Evolutionary conservation across 1,140 invertebrate species (phyloP).

Genomic region (Centruroides vittatus): DNA sequence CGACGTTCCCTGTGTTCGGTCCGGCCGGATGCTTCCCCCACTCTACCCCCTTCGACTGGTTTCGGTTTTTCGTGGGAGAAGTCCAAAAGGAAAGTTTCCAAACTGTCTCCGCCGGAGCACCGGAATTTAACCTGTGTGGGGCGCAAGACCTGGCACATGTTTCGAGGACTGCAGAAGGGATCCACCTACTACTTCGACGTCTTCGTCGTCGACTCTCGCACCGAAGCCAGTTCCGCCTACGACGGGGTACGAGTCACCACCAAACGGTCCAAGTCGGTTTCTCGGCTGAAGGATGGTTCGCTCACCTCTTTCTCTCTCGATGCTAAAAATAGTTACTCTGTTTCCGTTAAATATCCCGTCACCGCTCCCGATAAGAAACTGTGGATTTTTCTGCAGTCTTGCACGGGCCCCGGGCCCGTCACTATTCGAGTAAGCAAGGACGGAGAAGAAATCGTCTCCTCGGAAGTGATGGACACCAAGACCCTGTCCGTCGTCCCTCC

Average conservation of each 20-base stretch:
- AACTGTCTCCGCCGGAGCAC: neutral
- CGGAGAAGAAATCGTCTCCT: conserved; percentile 12
- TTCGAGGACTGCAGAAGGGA: conserved; percentile 19
- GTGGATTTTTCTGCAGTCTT: conserved; percentile 13
- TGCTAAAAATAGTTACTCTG: conserved; percentile 1
- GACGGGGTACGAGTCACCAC: conserved; percentile 19
- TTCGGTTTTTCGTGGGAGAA: conserved; percentile 24
- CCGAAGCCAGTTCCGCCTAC: conserved; percentile 22
- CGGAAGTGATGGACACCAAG: conserved; percentile 17
- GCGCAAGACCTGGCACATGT: conserved; percentile 23
- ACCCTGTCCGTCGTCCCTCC: conserved; percentile 13
- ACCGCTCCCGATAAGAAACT: neutral
- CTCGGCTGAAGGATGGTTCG: conserved; percentile 1
- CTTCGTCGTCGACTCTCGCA: conserved; percentile 22
- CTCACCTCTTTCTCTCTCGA: conserved; percentile 8
- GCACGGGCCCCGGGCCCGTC: conserved; percentile 16
- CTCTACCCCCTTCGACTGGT: conserved; percentile 12
- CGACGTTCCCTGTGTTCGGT: conserved; percentile 23
- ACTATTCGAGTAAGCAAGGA: conserved; percentile 12
- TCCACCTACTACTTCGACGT: conserved; percentile 27
- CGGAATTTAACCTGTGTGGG: conserved; percentile 19
- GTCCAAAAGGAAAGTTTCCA: neutral
- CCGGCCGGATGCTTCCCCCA: conserved; percentile 18
- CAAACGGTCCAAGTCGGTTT: neutral
- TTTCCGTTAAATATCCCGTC: neutral